Conservation (phyloP, 2,113 vertebrate species). For the Poeciliopsis retropinna region DNA sequence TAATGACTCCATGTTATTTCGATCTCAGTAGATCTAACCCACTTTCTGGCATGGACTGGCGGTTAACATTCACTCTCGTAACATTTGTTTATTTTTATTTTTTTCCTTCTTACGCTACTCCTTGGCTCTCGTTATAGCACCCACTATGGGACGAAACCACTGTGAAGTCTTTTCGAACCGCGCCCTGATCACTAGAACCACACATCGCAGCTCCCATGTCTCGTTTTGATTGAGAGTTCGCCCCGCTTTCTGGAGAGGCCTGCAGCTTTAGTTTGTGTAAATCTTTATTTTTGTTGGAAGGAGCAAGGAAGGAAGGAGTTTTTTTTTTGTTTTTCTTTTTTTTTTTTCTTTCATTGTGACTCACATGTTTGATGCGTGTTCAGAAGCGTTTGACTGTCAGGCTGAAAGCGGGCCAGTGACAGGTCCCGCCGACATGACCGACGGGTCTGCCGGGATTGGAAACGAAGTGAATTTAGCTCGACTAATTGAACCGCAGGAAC, state of each 20-base stretch:
- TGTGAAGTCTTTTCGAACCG: background rate
- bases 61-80: background rate
- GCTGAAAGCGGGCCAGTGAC: slow-evolving; percentile 65
- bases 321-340: background rate
- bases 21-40: background rate
- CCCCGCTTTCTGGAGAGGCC: slow-evolving; percentile 1
- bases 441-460: slow-evolving; percentile 64
- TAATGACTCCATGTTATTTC: background rate
- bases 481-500: slow-evolving; percentile 73
- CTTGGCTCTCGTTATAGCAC: slow-evolving; percentile 5
- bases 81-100: background rate
- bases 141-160: background rate
- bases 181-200: background rate
- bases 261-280: background rate
- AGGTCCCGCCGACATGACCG: slow-evolving; percentile 69
- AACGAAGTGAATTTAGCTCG: slow-evolving; percentile 61
- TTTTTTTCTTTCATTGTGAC: slow-evolving; percentile 9
- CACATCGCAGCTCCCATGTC: background rate
- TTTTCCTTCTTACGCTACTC: background rate
- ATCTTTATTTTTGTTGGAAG: background rate
- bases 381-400: slow-evolving; percentile 53
- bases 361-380: slow-evolving; percentile 35
- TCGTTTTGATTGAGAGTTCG: background rate
- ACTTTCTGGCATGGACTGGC: background rate
- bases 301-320: background rate